These are phyloP conservation scores for Lathronympha strigana DNA, from an alignment of 2,888 invertebrate genomes.

Conservation along the genomic window DNA sequence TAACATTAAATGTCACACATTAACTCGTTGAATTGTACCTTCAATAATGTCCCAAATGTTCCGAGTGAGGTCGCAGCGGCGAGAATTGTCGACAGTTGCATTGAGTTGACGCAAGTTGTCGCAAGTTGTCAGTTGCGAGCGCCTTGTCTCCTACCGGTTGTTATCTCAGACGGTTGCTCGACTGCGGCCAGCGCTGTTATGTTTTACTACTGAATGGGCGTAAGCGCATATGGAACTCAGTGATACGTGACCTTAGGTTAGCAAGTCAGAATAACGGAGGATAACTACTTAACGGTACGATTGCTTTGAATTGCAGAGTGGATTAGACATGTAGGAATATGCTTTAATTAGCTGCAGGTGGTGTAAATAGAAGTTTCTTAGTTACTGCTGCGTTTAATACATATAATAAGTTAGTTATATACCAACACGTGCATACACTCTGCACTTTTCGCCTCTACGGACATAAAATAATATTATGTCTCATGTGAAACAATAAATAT, in stretches of 20 bases:
- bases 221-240: neutral
- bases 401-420: too few species aligned
- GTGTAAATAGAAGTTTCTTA: neutral
- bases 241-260: neutral
- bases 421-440: too few species aligned
- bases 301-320: constrained; percentile 16
- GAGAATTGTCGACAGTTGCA: constrained; percentile 17
- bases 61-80: constrained; percentile 13
- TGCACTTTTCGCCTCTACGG: too few species aligned
- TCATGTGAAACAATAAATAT: too few species aligned
- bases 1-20: neutral
- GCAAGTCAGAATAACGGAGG: neutral
- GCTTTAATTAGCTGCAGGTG: constrained; percentile 1
- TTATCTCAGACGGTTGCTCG: constrained; percentile 33
- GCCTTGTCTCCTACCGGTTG: constrained; percentile 15
- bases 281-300: constrained; percentile 15
- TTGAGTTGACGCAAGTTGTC: constrained; percentile 27
- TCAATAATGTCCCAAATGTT: constrained; percentile 16
- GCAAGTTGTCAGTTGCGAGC: constrained; percentile 29
- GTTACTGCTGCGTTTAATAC: neutral
- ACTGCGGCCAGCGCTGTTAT: constrained; percentile 6
- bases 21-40: constrained; percentile 21
- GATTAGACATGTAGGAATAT: constrained; percentile 5
- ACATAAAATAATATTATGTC: too few species aligned
- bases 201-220: neutral